These are phyloP conservation scores for Esperia sulphurella DNA, from an alignment of 2,888 invertebrate genomes.

Conservation along the genomic window DNA sequence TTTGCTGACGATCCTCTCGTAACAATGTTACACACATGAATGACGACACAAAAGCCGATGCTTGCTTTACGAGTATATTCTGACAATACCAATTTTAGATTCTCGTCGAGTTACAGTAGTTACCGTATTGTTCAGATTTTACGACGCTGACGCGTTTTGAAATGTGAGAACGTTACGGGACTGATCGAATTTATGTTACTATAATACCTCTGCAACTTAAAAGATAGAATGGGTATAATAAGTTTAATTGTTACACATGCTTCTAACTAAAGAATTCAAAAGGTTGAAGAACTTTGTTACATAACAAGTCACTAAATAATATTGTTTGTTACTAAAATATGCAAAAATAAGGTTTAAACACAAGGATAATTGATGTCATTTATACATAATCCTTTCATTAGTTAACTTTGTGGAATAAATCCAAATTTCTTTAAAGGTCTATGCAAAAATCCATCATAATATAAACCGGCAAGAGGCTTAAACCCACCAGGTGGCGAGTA, in stretches of 20 bases:
- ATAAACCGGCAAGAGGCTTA: slow-evolving; percentile 64
- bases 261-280: background rate
- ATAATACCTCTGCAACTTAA: slow-evolving; percentile 12
- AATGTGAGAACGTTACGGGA: slow-evolving; percentile 30
- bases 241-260: background rate
- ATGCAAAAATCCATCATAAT: slow-evolving; percentile 67
- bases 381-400: background rate
- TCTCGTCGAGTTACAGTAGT: slow-evolving; percentile 54
- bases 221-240: slow-evolving; percentile 1
- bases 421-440: slow-evolving; percentile 45
- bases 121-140: slow-evolving; percentile 56
- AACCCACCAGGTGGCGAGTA: slow-evolving; percentile 40
- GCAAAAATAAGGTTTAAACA: too few relatives aligned
- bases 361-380: background rate
- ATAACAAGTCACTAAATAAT: too few relatives aligned
- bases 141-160: slow-evolving; percentile 34
- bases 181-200: slow-evolving; percentile 17
- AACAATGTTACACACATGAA: slow-evolving; percentile 57
- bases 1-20: slow-evolving; percentile 39
- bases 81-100: slow-evolving; percentile 61
- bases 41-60: slow-evolving; percentile 49
- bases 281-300: background rate
- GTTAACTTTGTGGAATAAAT: slow-evolving; percentile 37
- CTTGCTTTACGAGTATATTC: slow-evolving; percentile 57
- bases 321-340: too few relatives aligned